These are phyloP conservation scores for Propithecus perrieri DNA, from an alignment of 2,797 vertebrate genomes.

Conservation along the genomic window DNA sequence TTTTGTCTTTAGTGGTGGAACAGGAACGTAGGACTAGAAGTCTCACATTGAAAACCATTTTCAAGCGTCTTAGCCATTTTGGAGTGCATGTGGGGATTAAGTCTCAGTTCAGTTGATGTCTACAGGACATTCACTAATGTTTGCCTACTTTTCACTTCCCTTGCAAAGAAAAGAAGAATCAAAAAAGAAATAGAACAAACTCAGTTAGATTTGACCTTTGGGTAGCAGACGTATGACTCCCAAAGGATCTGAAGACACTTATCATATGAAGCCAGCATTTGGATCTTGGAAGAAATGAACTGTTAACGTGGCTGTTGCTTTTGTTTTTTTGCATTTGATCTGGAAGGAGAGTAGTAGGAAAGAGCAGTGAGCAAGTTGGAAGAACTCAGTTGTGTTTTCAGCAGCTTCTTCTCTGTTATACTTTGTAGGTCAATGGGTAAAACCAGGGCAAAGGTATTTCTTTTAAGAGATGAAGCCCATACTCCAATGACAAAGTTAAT, in stretches of 20 bases:
- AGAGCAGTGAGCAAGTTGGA: no score
- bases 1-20: background rate
- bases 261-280: background rate
- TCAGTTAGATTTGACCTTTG: background rate
- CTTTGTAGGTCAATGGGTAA: background rate
- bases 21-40: background rate
- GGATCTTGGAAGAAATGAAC: background rate
- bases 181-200: background rate
- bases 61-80: rapidly evolving
- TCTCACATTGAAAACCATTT: background rate
- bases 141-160: background rate
- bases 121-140: background rate
- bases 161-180: background rate
- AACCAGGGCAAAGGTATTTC: background rate
- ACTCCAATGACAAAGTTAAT: background rate
- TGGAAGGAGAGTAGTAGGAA: background rate
- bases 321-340: background rate
- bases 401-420: background rate
- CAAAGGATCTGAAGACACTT: background rate
- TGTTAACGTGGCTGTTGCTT: background rate
- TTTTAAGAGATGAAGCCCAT: background rate
- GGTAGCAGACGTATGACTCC: background rate
- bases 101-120: background rate
- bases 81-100: rapidly evolving
- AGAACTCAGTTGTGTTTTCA: background rate